phyloP scores from a whole-genome alignment of 2,113 vertebrate genomes.

The Meles meles region DNA sequence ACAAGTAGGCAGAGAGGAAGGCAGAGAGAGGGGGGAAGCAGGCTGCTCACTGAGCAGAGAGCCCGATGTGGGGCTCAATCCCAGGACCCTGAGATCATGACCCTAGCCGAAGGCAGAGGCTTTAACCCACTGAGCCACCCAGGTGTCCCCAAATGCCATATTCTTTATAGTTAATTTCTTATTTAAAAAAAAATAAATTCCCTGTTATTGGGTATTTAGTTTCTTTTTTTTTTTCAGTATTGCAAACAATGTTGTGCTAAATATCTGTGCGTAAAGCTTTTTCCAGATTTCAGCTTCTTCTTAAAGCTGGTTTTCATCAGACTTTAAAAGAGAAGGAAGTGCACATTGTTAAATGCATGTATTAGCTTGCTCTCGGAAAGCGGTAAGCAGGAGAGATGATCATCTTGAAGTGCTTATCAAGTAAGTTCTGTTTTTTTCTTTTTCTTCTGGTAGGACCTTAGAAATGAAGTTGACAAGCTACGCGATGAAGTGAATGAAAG shows the following conservation, averaged over 20 bases:
- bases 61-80: too few relatives aligned
- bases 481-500: slow-evolving; percentile 86
- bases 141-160: neutral
- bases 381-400: neutral
- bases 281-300: neutral
- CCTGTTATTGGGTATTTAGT: neutral
- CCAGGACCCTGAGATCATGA: too few relatives aligned
- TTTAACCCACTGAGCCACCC: too few relatives aligned
- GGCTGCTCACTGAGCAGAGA: too few relatives aligned
- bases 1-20: too few relatives aligned
- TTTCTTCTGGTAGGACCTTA: slow-evolving; percentile 85
- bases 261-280: neutral
- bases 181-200: neutral
- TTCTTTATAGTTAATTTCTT: neutral
- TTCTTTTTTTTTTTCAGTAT: neutral
- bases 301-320: neutral
- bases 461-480: slow-evolving; percentile 93
- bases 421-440: slow-evolving; percentile 41
- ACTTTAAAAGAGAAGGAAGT: slow-evolving; percentile 28
- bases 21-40: too few relatives aligned
- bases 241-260: slow-evolving; percentile 2
- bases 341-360: neutral
- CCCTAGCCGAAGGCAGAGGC: too few relatives aligned
- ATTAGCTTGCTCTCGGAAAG: neutral
- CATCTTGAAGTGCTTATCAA: slow-evolving; percentile 38